These are phyloP conservation scores for Chrysogorgia sp. DNA, from an alignment of 92 coral and sea anemone species.

Conservation along the genomic window DNA sequence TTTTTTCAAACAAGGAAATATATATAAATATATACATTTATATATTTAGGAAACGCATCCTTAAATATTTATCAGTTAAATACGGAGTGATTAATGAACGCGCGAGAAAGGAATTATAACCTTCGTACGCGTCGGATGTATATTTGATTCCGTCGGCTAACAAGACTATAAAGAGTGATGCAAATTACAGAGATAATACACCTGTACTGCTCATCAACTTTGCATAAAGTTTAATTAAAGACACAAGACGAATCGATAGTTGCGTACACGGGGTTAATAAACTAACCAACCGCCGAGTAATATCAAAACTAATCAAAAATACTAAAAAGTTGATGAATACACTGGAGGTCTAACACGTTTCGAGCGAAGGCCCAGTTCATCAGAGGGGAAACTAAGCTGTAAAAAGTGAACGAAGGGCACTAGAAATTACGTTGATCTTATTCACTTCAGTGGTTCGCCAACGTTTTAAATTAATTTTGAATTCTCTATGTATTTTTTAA, in stretches of 20 bases:
- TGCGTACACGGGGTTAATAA: neutral
- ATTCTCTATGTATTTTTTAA: too few relatives aligned
- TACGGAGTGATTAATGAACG: neutral
- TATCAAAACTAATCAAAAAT: neutral
- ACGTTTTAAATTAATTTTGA: too few relatives aligned
- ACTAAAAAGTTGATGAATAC: too few relatives aligned
- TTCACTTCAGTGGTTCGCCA: too few relatives aligned
- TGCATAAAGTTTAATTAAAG: conserved; percentile 45
- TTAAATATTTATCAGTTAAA: neutral
- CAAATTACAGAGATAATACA: conserved; percentile 18
- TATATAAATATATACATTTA: too few relatives aligned
- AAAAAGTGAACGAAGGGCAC: too few relatives aligned
- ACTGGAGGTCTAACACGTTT: too few relatives aligned
- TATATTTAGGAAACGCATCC: too few relatives aligned
- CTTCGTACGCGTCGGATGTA: neutral
- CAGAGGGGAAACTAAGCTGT: too few relatives aligned
- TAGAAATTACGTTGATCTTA: too few relatives aligned
- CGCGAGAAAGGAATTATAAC: neutral
- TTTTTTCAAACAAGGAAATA: too few relatives aligned
- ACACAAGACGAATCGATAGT: conserved; percentile 16
- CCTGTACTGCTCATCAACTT: conserved; percentile 27
- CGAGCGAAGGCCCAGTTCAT: too few relatives aligned
- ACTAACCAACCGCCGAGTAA: neutral
- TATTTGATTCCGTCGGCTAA: neutral
- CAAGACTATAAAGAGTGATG: conserved; percentile 13